phyloP scores from a whole-genome alignment of 2,113 vertebrate genomes.

The Egretta garzetta region DNA sequence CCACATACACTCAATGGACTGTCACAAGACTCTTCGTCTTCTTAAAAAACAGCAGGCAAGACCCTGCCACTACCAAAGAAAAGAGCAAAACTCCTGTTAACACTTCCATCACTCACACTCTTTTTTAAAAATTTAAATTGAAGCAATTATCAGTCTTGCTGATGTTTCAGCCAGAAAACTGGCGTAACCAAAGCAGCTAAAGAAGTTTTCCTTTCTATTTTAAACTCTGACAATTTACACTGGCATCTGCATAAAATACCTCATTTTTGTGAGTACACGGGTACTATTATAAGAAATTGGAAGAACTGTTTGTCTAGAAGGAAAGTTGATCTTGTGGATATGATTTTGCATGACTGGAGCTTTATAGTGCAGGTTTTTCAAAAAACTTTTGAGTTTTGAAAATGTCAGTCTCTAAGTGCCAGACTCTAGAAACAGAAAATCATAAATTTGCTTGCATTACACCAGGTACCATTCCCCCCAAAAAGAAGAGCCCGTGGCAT shows the following conservation, averaged over 20 bases:
- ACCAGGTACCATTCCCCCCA: background rate
- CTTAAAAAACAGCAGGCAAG: background rate
- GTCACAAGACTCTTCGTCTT: background rate
- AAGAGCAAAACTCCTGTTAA: background rate
- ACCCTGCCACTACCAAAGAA: background rate
- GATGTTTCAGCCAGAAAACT: background rate
- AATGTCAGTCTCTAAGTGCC: background rate
- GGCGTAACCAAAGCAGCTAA: background rate
- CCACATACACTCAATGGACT: background rate
- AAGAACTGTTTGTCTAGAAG: background rate
- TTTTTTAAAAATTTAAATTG: background rate
- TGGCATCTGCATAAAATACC: background rate
- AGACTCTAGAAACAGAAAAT: background rate
- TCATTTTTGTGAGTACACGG: background rate
- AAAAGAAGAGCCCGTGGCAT: background rate
- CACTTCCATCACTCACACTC: background rate
- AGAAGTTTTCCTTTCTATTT: background rate
- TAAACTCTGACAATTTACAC: background rate
- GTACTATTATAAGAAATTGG: background rate
- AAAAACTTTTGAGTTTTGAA: background rate
- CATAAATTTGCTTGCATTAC: background rate
- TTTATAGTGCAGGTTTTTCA: background rate
- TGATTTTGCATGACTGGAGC: background rate
- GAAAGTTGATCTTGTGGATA: background rate
- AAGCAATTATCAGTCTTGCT: background rate